phyloP scores from a whole-genome alignment of 2,797 vertebrate species.

The Echeneis naucrates region DNA sequence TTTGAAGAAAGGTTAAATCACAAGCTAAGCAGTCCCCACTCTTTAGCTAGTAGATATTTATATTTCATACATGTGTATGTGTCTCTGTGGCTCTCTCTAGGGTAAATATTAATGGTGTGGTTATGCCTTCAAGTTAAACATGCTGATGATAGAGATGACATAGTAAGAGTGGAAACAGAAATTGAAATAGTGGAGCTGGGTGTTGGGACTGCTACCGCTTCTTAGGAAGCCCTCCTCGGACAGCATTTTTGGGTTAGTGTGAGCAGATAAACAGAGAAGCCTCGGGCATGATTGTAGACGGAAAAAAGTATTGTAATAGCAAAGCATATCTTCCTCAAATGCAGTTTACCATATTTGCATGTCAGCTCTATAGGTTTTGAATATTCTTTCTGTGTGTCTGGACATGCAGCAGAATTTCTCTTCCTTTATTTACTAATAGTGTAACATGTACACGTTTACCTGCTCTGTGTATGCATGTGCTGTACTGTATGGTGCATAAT shows the following conservation, averaged over 20 bases:
- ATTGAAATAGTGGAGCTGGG: conserved; percentile 30
- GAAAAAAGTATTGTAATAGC: conserved; percentile 66
- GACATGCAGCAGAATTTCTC: conserved; percentile 53
- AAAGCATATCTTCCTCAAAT: conserved; percentile 73
- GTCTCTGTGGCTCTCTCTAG: conserved; percentile 4
- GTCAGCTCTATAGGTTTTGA: conserved; percentile 78
- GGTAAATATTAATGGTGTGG: conserved; percentile 49
- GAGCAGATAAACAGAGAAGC: conserved; percentile 78
- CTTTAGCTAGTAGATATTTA: background rate
- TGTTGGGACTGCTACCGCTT: conserved; percentile 20
- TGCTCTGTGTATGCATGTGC: conserved; percentile 12
- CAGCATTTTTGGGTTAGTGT: conserved; percentile 37
- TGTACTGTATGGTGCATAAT: conserved; percentile 15
- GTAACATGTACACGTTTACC: conserved; percentile 21
- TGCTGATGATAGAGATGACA: conserved; percentile 23
- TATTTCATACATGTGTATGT: background rate
- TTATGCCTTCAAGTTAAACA: conserved; percentile 44
- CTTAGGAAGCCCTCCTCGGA: conserved; percentile 49
- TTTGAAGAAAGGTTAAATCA: conserved; percentile 5
- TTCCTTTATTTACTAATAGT: conserved; percentile 22
- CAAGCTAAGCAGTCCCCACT: background rate
- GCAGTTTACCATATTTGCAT: conserved; percentile 79
- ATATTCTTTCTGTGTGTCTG: conserved; percentile 72
- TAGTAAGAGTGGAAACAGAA: conserved; percentile 21
- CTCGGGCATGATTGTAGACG: conserved; percentile 60